phyloP scores from a whole-genome alignment of 2,888 invertebrate species.

The Rhagium mordax region DNA sequence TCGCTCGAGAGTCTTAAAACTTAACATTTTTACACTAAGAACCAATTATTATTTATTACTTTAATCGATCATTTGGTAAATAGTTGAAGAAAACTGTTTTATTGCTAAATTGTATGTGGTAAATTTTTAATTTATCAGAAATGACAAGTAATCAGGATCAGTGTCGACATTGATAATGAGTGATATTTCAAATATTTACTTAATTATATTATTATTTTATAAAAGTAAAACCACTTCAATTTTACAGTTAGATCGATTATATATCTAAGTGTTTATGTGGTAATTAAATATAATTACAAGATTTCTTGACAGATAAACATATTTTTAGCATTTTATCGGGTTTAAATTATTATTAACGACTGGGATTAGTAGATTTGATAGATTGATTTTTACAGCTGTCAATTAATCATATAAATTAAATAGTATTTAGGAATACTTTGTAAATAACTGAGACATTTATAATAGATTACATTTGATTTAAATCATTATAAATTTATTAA shows the following conservation, averaged over 20 bases:
- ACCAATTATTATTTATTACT: too few species aligned
- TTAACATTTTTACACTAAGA: too few species aligned
- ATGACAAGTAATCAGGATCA: constrained; percentile 39
- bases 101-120: not conserved
- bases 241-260: constrained; percentile 33
- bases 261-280: constrained; percentile 42
- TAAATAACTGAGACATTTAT: constrained; percentile 39
- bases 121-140: constrained; percentile 8
- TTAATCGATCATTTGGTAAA: not conserved
- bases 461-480: constrained; percentile 48
- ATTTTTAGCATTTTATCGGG: constrained; percentile 43
- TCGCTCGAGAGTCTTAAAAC: too few species aligned
- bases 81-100: not conserved
- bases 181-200: constrained; percentile 37
- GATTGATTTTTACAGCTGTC: constrained; percentile 47
- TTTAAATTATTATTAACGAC: constrained; percentile 46
- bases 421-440: constrained; percentile 42
- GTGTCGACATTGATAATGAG: constrained; percentile 38
- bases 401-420: constrained; percentile 47
- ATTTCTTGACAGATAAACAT: constrained; percentile 46
- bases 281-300: constrained; percentile 50
- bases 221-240: constrained; percentile 34
- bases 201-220: constrained; percentile 37
- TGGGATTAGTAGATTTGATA: constrained; percentile 50
- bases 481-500: constrained; percentile 36